A percentile compares a stretch with the other conserved stretches of the same genome.
These are phyloP conservation scores for Crotalus horridus DNA, from an alignment of 2,113 vertebrate genomes.

Conservation along the genomic window DNA sequence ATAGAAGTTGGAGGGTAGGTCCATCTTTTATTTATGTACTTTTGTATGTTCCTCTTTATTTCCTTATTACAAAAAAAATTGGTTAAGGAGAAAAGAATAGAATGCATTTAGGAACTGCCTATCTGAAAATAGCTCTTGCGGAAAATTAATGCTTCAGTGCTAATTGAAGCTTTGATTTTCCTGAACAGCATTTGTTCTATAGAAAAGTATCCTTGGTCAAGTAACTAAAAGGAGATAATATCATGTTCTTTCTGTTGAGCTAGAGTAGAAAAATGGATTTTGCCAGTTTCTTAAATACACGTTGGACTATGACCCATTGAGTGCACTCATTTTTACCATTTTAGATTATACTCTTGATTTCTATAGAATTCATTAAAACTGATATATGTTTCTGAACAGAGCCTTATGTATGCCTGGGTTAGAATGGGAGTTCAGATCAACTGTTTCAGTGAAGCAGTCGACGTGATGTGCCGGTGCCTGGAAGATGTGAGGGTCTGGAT, in stretches of 20 bases:
- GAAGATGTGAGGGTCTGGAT: no score
- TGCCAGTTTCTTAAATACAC: not conserved
- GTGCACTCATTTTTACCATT: not conserved
- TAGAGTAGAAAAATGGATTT: not conserved
- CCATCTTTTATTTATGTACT: not conserved
- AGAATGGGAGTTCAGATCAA: not conserved
- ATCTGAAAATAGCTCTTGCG: not conserved
- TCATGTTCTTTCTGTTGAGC: not conserved
- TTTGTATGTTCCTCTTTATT: not conserved
- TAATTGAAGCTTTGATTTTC: not conserved
- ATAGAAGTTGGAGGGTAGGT: not conserved
- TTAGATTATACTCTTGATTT: not conserved
- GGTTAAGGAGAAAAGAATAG: not conserved
- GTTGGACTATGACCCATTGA: not conserved
- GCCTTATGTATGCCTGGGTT: not conserved
- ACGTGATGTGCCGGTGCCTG: no score
- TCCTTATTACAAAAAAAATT: not conserved
- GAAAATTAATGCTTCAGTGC: not conserved
- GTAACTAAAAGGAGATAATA: not conserved
- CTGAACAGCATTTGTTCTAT: not conserved
- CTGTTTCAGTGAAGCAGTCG: no score
- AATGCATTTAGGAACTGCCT: not conserved
- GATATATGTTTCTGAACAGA: conserved; percentile 1
- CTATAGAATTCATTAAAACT: not conserved
- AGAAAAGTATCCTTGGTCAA: not conserved